These are phyloP conservation scores for Labeo catla DNA, from an alignment of 2,113 vertebrate genomes.

Conservation along the genomic window DNA sequence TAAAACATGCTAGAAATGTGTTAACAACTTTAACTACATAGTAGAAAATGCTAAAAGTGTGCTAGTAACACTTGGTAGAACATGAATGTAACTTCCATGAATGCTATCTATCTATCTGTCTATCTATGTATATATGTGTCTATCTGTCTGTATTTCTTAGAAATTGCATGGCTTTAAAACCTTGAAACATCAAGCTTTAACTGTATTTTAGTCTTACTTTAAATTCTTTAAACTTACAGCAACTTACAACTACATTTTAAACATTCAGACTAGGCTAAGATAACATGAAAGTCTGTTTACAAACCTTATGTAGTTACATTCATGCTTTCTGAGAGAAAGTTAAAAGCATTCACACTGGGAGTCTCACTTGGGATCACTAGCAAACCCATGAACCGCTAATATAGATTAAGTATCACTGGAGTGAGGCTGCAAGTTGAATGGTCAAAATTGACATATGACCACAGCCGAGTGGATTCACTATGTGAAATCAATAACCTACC, in stretches of 20 bases:
- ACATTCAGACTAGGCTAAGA: too few relatives aligned
- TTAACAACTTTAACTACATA: too few relatives aligned
- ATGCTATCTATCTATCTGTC: too few relatives aligned
- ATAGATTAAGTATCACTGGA: background rate
- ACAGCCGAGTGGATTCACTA: background rate
- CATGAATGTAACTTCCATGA: too few relatives aligned
- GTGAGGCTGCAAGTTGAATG: background rate
- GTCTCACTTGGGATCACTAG: background rate
- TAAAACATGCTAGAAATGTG: too few relatives aligned
- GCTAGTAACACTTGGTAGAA: too few relatives aligned
- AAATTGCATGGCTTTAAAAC: background rate
- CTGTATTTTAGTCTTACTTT: background rate
- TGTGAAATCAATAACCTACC: background rate
- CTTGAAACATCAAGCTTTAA: background rate
- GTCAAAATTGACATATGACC: conserved; percentile 29
- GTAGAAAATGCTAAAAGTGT: too few relatives aligned
- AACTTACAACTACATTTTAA: background rate
- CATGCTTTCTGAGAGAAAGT: background rate
- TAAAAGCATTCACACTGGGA: background rate
- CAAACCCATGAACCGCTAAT: background rate
- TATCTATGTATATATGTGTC: too few relatives aligned
- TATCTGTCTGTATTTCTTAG: too few relatives aligned
- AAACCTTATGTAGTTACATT: background rate
- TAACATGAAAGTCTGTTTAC: too few relatives aligned
- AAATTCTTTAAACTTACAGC: background rate